Evolutionary conservation across 2,797 vertebrate genomes (phyloP).

Genomic region (Rhodeus uyekii): DNA sequence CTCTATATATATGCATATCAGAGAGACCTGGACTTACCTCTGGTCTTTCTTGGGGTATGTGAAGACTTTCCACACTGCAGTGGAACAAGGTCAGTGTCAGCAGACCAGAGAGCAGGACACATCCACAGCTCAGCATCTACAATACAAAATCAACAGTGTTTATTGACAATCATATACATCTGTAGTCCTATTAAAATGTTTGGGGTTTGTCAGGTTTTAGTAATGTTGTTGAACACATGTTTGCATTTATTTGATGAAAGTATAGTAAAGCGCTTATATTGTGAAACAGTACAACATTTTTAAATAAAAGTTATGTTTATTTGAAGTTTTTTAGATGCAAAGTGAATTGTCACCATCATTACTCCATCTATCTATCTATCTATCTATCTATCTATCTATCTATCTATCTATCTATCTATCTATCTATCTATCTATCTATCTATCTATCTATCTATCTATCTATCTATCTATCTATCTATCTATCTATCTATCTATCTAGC

Average conservation of each 20-base stretch:
- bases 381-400: background rate
- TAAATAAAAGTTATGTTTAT: background rate
- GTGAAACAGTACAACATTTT: background rate
- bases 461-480: background rate
- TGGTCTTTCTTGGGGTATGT: slow-evolving; percentile 59
- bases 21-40: slow-evolving; percentile 70
- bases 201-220: background rate
- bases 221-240: background rate
- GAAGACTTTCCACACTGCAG: slow-evolving; percentile 65
- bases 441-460: no score
- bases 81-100: slow-evolving; percentile 72
- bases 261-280: background rate
- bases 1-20: slow-evolving; percentile 5
- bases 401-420: background rate
- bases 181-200: background rate
- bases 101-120: slow-evolving; percentile 69
- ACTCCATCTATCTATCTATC: background rate
- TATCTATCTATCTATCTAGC: no score
- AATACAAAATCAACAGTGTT: slow-evolving; percentile 54
- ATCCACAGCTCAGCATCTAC: slow-evolving; percentile 83
- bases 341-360: background rate
- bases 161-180: background rate
- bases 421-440: background rate
- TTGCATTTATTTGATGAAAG: background rate
- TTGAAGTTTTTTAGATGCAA: no score